Percentiles rank a stretch among this genome's conserved stretches.
phyloP scores from a whole-genome alignment of 2,113 vertebrate species.

The Sterna hirundo region DNA sequence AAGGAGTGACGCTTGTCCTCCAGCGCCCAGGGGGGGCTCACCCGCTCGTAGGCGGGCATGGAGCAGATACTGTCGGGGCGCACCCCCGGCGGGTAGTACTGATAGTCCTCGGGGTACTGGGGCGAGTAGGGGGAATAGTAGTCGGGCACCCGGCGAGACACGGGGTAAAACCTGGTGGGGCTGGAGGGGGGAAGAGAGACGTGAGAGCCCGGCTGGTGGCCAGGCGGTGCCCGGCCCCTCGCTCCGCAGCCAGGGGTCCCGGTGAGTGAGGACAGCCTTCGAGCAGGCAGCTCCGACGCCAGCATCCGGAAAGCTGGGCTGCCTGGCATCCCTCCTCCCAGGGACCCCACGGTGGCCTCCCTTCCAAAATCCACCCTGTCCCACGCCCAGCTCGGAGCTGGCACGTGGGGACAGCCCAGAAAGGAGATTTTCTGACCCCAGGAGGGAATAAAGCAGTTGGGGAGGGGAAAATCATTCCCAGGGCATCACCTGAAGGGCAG shows the following conservation, averaged over 20 bases:
- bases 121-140: slow-evolving; percentile 82
- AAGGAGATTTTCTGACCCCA: neutral
- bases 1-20: slow-evolving; percentile 86
- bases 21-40: slow-evolving; percentile 79
- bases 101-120: slow-evolving; percentile 86
- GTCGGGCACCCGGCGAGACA: slow-evolving; percentile 80
- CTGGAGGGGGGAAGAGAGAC: slow-evolving; percentile 48
- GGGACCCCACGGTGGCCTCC: fast-evolving
- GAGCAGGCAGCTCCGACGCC: neutral
- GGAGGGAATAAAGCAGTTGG: fast-evolving
- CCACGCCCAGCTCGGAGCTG: neutral
- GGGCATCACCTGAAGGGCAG: neutral
- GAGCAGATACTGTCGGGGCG: slow-evolving; percentile 95
- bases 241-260: fast-evolving
- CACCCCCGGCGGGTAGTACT: slow-evolving; percentile 83
- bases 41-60: slow-evolving; percentile 84
- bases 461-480: neutral
- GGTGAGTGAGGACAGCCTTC: fast-evolving
- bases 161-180: slow-evolving; percentile 83
- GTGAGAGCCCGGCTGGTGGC: neutral
- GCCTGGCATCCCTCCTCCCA: neutral
- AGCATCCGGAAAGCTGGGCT: fast-evolving
- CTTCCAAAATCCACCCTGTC: neutral
- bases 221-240: fast-evolving
- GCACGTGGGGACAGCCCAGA: fast-evolving